Percentiles rank a stretch among this genome's conserved stretches.
phyloP scores from a whole-genome alignment of 2,888 invertebrate species.

The Catonia carolina region DNA sequence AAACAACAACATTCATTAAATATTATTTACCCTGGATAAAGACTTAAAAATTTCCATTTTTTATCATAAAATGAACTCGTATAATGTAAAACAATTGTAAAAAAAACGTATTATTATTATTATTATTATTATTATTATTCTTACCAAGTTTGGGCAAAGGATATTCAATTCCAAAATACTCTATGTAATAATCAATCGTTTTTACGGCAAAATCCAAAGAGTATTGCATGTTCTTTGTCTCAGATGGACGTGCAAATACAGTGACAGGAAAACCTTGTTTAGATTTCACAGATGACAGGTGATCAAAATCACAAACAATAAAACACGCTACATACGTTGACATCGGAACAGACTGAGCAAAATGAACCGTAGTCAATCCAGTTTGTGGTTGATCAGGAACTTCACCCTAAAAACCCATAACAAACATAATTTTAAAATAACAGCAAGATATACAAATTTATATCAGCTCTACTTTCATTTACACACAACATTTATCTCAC shows the following conservation, averaged over 20 bases:
- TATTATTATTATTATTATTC: too few species aligned
- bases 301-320: slow-evolving; percentile 81
- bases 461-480: too few species aligned
- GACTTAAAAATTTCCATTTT: too few species aligned
- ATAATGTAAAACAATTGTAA: too few species aligned
- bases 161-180: slow-evolving; percentile 80
- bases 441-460: too few species aligned
- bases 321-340: slow-evolving; percentile 90
- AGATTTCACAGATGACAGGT: slow-evolving; percentile 39
- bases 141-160: slow-evolving; percentile 85
- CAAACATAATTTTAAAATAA: too few species aligned
- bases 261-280: slow-evolving; percentile 55
- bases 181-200: slow-evolving; percentile 71
- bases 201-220: slow-evolving; percentile 65
- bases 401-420: neutral
- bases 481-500: too few species aligned
- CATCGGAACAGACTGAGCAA: slow-evolving; percentile 81
- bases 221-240: slow-evolving; percentile 67
- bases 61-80: too few species aligned
- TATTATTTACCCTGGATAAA: too few species aligned
- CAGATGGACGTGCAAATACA: slow-evolving; percentile 66
- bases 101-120: too few species aligned
- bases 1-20: too few species aligned
- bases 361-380: slow-evolving; percentile 59
- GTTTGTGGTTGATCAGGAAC: slow-evolving; percentile 40